Evolutionary conservation across 1,140 invertebrate genomes (phyloP).

Genomic region (Druon quercuslanigerum): DNA sequence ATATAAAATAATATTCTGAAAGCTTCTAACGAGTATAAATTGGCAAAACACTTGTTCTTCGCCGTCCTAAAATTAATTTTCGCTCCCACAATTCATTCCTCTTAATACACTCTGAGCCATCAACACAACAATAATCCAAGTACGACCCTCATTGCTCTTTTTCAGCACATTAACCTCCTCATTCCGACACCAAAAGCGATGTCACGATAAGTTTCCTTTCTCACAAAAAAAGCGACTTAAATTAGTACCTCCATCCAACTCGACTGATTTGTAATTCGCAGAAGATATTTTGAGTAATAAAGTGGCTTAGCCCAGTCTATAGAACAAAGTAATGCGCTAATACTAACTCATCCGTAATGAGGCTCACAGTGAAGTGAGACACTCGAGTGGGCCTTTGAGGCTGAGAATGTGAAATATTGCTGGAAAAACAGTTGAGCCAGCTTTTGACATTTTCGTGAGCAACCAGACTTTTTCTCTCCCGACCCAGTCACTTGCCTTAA

Average conservation of each 20-base stretch:
- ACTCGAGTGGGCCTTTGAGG: background rate
- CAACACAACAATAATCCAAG: conserved; percentile 15
- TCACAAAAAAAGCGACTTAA: conserved; percentile 1
- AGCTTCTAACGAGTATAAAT: too few species aligned
- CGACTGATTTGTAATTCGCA: conserved; percentile 1
- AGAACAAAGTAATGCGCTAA: conserved; percentile 4
- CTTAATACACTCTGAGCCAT: conserved; percentile 9
- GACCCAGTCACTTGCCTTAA: too few species aligned
- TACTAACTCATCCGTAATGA: conserved; percentile 30
- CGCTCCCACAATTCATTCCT: background rate
- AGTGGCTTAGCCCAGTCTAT: background rate
- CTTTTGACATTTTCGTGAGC: background rate
- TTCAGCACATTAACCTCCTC: background rate
- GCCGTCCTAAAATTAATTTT: background rate
- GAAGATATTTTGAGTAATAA: conserved; percentile 17
- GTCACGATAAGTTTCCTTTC: conserved; percentile 12
- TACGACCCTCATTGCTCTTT: background rate
- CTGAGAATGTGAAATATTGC: background rate
- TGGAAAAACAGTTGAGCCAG: conserved; percentile 1
- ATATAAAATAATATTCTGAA: too few species aligned
- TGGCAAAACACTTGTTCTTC: background rate
- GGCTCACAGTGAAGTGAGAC: conserved; percentile 20
- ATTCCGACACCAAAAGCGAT: background rate
- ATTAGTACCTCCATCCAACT: conserved; percentile 1
- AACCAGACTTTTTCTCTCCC: background rate